A percentile compares a stretch with the other conserved stretches of the same genome.
These are phyloP conservation scores for Orthosia incerta DNA, from an alignment of 2,888 invertebrate species.

Conservation along the genomic window DNA sequence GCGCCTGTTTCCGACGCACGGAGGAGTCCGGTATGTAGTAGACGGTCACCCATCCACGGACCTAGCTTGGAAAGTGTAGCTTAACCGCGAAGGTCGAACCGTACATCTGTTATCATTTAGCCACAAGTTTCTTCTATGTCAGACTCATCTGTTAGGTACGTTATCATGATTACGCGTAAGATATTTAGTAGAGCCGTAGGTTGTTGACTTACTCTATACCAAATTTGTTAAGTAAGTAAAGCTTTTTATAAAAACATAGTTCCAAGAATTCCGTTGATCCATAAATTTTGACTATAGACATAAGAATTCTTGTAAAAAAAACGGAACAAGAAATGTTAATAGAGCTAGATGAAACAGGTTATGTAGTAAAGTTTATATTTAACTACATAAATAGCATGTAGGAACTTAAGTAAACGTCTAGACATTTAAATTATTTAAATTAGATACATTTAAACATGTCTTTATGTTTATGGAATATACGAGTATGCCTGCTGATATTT, in stretches of 20 bases:
- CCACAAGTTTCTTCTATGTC: too few relatives aligned
- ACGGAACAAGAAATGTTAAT: constrained; percentile 27
- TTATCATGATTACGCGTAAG: too few relatives aligned
- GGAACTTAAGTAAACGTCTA: constrained; percentile 27
- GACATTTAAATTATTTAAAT: constrained; percentile 39
- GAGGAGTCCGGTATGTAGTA: too few relatives aligned
- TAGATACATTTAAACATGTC: constrained; percentile 1
- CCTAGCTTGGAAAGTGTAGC: too few relatives aligned
- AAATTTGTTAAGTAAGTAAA: not conserved
- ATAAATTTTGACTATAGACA: constrained; percentile 6
- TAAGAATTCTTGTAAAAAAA: constrained; percentile 24
- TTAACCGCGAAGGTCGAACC: too few relatives aligned
- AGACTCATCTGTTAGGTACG: too few relatives aligned
- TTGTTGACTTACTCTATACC: too few relatives aligned
- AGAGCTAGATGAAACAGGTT: constrained; percentile 36
- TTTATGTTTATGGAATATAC: not conserved
- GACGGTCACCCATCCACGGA: too few relatives aligned
- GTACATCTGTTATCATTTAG: too few relatives aligned
- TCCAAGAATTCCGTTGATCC: constrained; percentile 3
- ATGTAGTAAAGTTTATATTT: constrained; percentile 9
- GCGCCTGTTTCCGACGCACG: too few relatives aligned
- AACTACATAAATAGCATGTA: constrained; percentile 11
- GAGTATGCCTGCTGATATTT: not conserved
- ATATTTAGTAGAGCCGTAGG: too few relatives aligned
- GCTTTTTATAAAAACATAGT: not conserved